Evolutionary conservation across 2,797 vertebrate species (phyloP), one percentile per base, ranked within the genome.

Genomic region (Urocyon cinereoargenteus): DNA sequence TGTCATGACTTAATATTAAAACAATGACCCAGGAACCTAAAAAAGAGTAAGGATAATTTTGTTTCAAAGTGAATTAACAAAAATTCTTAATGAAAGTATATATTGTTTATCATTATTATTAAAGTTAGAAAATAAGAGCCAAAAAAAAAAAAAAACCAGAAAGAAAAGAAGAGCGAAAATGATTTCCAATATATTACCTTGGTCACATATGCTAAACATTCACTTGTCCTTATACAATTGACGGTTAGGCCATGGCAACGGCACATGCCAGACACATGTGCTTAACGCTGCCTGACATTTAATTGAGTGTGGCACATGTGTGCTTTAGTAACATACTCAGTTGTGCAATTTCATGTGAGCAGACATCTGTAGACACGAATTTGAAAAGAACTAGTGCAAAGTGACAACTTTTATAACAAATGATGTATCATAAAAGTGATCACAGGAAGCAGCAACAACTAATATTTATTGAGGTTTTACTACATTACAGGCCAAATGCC

Each of bases 231-330:
- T 12, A 13, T 6, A 5, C 12, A 59, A 36, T 3, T 8, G 70
- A 62, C 28, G 12, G n/a, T 21, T 5, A 34, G 62, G 68, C 72
- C 3, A 14, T 0, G 24, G 51, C 0, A 13, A 68, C 5, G 85
- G 59, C 82, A 91, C 34, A 5, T 19, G 82, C 28, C 49, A 57
- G 85, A 90, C 96, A 96, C 24, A 22, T 13, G 53, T 18, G 89
- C 62, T 79, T 84, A 55, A 11, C 81, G 87, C 0, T 18, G 84
- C 19, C 79, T 96, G 89, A 86, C 0, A 0, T 64, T 77, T 93
- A 96, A 96, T 86, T 24, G 36, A 90, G 86, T 86, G 75, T 98
- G 97, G 95, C 95, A 96, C 91, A 61, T 21, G 59, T 66, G 81
- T 53, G 94, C 86, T 90, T 86, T 16, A 45, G 64, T 36, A 84